Evolutionary conservation across 1,140 invertebrate genomes (phyloP).

Genomic region (Chymomyza costata): DNA sequence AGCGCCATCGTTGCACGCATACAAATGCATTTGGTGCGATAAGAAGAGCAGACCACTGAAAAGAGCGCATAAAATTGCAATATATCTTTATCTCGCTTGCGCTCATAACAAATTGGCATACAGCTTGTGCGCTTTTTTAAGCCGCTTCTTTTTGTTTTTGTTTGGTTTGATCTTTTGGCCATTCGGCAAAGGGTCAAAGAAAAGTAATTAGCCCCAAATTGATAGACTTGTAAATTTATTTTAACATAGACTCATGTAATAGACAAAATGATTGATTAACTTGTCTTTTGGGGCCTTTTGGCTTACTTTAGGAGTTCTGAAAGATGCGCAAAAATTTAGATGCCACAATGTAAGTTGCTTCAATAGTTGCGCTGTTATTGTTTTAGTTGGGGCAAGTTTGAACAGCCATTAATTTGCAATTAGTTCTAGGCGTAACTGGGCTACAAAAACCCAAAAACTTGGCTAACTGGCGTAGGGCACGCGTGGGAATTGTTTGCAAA

Average conservation of each 20-base stretch:
- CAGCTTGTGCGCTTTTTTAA: slow-evolving; percentile 5
- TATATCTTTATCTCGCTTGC: slow-evolving; percentile 8
- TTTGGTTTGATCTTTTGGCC: background rate
- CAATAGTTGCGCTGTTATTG: background rate
- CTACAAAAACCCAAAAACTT: background rate
- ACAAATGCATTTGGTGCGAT: slow-evolving; percentile 31
- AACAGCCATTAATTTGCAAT: slow-evolving; percentile 71
- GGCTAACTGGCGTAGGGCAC: slow-evolving; percentile 26
- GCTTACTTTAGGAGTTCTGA: slow-evolving; percentile 6
- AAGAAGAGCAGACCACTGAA: slow-evolving; percentile 20
- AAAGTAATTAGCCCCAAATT: slow-evolving; percentile 65
- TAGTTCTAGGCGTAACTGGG: slow-evolving; percentile 52
- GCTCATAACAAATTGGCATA: background rate
- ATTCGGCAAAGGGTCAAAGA: slow-evolving; percentile 29
- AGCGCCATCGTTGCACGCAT: slow-evolving; percentile 1
- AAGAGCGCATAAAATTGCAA: slow-evolving; percentile 21
- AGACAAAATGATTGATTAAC: slow-evolving; percentile 67
- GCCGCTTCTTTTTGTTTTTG: slow-evolving; percentile 15
- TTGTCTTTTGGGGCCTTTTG: slow-evolving; percentile 25
- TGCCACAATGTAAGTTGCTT: slow-evolving; percentile 21
- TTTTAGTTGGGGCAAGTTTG: slow-evolving; percentile 31
- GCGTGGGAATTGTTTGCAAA: slow-evolving; percentile 68
- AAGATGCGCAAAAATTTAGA: slow-evolving; percentile 51
- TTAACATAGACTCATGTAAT: slow-evolving; percentile 35
- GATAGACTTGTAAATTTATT: slow-evolving; percentile 43